Base-by-base conservation (phyloP, 2,113 vertebrate genomes). In the Neolamprologus fasciatus region DNA sequence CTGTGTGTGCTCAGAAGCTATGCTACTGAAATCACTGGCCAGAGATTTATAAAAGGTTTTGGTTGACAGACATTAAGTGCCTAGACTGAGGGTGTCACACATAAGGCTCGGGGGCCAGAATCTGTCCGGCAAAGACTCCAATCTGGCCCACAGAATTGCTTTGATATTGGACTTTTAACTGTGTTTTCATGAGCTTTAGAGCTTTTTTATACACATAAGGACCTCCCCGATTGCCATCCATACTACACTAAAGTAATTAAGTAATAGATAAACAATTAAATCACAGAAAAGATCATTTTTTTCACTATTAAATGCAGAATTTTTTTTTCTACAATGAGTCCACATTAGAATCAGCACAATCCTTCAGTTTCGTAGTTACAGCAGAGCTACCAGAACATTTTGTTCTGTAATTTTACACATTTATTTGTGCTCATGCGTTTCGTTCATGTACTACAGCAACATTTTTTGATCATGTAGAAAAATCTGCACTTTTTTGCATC, bases 251-350 rank as follows among this genome's bases (percentile, higher is more conserved):
- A 68, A 68, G 7, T 68, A 68, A 40, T 21, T 40, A 68, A 40
- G 63, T 68, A 40, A 68, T 14, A 68, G 33, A 68, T 68, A 21
- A 68, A 68, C 7, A 13, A 68, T 68, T 40, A 68, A 57, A 26
- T 26, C 21, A 57, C 54, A 57, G 0, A 57, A 68, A 68, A 68
- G 2, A 40, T 40, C 0, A 2, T 40, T 40, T 68, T 68, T 68
- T 40, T 40, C 63, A 68, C 63, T 68, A 14, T 68, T 40, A 40
- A 68, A 37, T 68, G 33, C 7, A 68, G 63, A 37, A 5, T 21
- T 21, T 1, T 9, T 9, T 23, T 68, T 40, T 40, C 7, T 68
- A 68, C 63, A 68, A 9, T 14, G 12, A 9, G n/a, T 68, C 63
- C 63, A 68, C 7, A 40, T 40, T 68, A 68, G n/a, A 68, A 40